Percentiles rank a stretch among this genome's conserved stretches.
Evolutionary conservation across 2,888 invertebrate genomes (phyloP).

Genomic region (Drosophila phalerata): DNA sequence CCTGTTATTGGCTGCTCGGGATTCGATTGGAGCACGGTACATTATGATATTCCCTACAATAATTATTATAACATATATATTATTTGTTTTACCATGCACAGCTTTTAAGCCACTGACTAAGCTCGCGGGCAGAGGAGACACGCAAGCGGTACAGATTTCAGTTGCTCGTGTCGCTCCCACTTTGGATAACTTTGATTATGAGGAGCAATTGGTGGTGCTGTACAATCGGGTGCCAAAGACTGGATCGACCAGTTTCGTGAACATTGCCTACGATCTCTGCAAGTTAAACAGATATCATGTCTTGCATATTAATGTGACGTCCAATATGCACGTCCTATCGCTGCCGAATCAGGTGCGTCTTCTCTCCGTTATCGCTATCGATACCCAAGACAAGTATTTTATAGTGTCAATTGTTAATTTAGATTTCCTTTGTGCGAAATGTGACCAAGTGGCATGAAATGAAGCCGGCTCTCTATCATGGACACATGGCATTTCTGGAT

Average conservation of each 20-base stretch:
- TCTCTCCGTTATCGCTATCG: slow-evolving; percentile 7
- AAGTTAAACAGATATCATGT: slow-evolving; percentile 92
- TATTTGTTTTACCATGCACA: slow-evolving; percentile 22
- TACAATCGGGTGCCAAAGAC: slow-evolving; percentile 99
- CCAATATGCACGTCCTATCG: slow-evolving; percentile 97
- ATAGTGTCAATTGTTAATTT: background rate
- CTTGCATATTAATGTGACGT: slow-evolving; percentile 97
- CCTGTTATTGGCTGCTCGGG: slow-evolving; percentile 83
- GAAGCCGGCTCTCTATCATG: slow-evolving; percentile 98
- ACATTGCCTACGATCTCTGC: slow-evolving; percentile 93
- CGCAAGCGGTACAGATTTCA: slow-evolving; percentile 18
- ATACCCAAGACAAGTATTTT: background rate
- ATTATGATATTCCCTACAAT: background rate
- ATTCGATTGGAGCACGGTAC: slow-evolving; percentile 71
- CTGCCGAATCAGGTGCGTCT: slow-evolving; percentile 91
- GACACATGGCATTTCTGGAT: slow-evolving; percentile 98
- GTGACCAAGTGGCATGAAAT: slow-evolving; percentile 94
- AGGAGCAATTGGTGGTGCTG: slow-evolving; percentile 92
- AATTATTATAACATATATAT: background rate
- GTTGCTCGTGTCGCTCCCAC: slow-evolving; percentile 28
- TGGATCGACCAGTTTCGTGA: slow-evolving; percentile 97
- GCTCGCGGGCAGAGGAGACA: slow-evolving; percentile 19
- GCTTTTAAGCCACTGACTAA: slow-evolving; percentile 74
- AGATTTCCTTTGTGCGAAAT: slow-evolving; percentile 93
- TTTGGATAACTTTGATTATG: slow-evolving; percentile 80